A percentile compares a stretch with the other conserved stretches of the same genome.
phyloP scores from a whole-genome alignment of 1,140 invertebrate genomes.

The Tetramorium alpestre region DNA sequence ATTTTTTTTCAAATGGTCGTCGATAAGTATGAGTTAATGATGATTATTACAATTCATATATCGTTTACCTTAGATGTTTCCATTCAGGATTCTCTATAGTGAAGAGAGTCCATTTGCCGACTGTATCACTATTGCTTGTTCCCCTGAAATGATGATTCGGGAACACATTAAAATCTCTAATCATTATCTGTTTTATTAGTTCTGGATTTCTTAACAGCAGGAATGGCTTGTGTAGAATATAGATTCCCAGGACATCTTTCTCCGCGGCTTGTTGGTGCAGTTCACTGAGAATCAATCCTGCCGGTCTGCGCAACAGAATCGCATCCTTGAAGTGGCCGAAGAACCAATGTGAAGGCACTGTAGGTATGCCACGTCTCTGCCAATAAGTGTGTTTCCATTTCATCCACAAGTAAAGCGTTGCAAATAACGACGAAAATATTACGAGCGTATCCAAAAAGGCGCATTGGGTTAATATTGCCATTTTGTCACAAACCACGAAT shows the following conservation, averaged over 20 bases:
- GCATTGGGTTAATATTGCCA: background rate
- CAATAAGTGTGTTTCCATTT: conserved; percentile 77
- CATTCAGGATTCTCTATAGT: conserved; percentile 79
- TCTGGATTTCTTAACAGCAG: conserved; percentile 75
- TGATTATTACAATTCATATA: background rate
- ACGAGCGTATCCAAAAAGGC: background rate
- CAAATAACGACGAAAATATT: background rate
- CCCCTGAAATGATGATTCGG: conserved; percentile 81
- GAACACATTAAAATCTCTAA: conserved; percentile 86
- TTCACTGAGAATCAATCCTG: conserved; percentile 81
- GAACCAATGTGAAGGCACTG: conserved; percentile 70
- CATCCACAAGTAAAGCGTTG: conserved; percentile 65
- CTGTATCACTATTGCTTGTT: conserved; percentile 73
- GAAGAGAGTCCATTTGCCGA: conserved; percentile 80
- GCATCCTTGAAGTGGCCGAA: conserved; percentile 79
- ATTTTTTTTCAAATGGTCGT: background rate
- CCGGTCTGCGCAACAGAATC: conserved; percentile 66
- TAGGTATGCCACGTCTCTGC: conserved; percentile 75
- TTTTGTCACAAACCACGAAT: background rate
- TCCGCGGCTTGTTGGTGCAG: conserved; percentile 67
- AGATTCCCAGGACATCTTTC: conserved; percentile 75
- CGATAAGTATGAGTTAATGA: background rate
- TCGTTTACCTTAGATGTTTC: conserved; percentile 78
- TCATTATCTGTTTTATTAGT: conserved; percentile 81
- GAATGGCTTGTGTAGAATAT: conserved; percentile 79